phyloP scores from a whole-genome alignment of 2,113 vertebrate genomes.

The Rallus limicola region DNA sequence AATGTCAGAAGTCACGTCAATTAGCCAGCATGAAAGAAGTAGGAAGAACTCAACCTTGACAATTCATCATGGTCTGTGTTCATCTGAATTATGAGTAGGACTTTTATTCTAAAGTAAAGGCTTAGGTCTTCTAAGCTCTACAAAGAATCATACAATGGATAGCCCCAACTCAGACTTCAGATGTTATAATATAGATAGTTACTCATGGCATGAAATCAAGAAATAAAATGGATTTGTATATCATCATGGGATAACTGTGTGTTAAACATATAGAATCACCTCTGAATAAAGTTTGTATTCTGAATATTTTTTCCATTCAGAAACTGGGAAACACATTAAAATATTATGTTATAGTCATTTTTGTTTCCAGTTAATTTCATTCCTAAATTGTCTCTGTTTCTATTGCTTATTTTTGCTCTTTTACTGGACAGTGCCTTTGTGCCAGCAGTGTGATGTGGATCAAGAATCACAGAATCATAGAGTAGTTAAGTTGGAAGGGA shows the following conservation, averaged over 20 bases:
- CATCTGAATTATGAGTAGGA: slow-evolving; percentile 18
- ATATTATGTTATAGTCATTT: neutral
- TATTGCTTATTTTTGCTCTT: neutral
- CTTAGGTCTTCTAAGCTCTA: neutral
- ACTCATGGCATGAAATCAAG: neutral
- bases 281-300: neutral
- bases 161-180: neutral
- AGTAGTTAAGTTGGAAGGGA: too few species aligned
- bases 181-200: neutral
- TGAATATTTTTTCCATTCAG: neutral
- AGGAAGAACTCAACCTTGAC: slow-evolving; percentile 22
- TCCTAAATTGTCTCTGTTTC: neutral
- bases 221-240: neutral
- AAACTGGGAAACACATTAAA: neutral
- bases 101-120: neutral
- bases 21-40: neutral
- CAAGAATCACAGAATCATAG: neutral
- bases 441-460: neutral
- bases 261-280: neutral
- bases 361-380: neutral
- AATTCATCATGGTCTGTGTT: neutral
- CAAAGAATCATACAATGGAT: neutral
- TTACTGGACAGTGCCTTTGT: neutral
- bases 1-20: slow-evolving; percentile 28
- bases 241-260: neutral